phyloP scores from a whole-genome alignment of 2,797 vertebrate species.

The Eurystomus glaucurus region DNA sequence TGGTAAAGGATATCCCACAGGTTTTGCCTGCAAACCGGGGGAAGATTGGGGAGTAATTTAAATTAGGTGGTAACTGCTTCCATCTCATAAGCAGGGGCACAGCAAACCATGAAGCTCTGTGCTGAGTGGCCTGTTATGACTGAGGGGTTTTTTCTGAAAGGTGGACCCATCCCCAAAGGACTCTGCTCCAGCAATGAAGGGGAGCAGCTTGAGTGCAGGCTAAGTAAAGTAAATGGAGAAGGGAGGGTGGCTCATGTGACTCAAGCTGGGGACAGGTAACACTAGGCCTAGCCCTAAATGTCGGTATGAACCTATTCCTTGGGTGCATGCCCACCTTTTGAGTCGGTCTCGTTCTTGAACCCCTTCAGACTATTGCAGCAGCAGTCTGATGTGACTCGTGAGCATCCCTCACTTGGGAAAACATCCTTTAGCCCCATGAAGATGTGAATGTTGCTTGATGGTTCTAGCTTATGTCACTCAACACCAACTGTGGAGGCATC shows the following conservation, averaged over 20 bases:
- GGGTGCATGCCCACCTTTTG: not conserved
- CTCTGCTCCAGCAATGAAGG: not conserved
- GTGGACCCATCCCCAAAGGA: not conserved
- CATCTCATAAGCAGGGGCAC: not conserved
- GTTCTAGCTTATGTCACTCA: not conserved
- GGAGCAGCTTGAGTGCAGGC: not conserved
- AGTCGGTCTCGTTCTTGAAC: not conserved
- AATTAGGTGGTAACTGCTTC: not conserved
- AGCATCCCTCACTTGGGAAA: not conserved
- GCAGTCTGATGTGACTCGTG: not conserved
- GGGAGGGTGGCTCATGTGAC: rapidly evolving
- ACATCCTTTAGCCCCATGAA: not conserved
- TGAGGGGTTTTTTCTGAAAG: not conserved
- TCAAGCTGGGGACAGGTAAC: not conserved
- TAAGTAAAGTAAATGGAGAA: not conserved
- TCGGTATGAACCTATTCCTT: not conserved
- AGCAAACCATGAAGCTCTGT: not conserved
- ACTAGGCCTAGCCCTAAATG: not conserved
- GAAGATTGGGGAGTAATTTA: rapidly evolving
- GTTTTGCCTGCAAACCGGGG: not conserved
- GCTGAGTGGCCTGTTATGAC: not conserved
- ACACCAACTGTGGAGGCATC: not conserved
- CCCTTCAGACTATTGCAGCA: not conserved
- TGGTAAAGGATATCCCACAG: not conserved
- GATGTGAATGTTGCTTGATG: not conserved